These are phyloP conservation scores for Catocala nupta DNA, from an alignment of 2,888 invertebrate species.

Conservation along the genomic window DNA sequence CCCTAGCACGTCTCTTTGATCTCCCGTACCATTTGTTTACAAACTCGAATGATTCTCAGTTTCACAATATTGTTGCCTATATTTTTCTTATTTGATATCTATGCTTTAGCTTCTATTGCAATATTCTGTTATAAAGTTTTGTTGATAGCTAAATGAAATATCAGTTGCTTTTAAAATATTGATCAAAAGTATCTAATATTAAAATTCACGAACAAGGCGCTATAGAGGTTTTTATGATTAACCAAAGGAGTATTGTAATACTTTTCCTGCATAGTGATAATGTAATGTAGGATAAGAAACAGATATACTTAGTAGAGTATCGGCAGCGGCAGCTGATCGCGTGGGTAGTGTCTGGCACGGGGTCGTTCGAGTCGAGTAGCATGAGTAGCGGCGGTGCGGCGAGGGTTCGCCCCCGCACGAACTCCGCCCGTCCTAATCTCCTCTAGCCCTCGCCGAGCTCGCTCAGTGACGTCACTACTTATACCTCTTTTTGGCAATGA, in stretches of 20 bases:
- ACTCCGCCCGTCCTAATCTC: slow-evolving; percentile 76
- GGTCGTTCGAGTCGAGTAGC: slow-evolving; percentile 56
- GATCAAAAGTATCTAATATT: too few species aligned
- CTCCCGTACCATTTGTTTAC: slow-evolving; percentile 59
- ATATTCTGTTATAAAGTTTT: too few species aligned
- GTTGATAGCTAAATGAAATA: too few species aligned
- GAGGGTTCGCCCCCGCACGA: slow-evolving; percentile 66
- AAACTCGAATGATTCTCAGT: slow-evolving; percentile 56
- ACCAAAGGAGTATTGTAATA: too few species aligned
- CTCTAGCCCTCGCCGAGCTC: slow-evolving; percentile 72
- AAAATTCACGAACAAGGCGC: too few species aligned
- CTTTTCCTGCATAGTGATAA: too few species aligned
- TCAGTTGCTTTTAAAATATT: too few species aligned
- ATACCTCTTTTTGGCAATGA: slow-evolving; percentile 78
- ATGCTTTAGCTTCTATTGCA: too few species aligned
- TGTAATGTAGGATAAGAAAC: too few species aligned
- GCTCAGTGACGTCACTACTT: slow-evolving; percentile 82
- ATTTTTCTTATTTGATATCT: not conserved
- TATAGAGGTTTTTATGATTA: too few species aligned
- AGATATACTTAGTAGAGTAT: too few species aligned
- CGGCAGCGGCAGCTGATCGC: not conserved
- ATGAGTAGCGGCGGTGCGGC: slow-evolving; percentile 60
- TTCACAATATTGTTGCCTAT: not conserved
- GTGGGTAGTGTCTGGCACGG: not conserved
- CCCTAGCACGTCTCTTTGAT: slow-evolving; percentile 63